Conservation (phyloP, 2,888 invertebrate genomes). For the Polia nebulosa region DNA sequence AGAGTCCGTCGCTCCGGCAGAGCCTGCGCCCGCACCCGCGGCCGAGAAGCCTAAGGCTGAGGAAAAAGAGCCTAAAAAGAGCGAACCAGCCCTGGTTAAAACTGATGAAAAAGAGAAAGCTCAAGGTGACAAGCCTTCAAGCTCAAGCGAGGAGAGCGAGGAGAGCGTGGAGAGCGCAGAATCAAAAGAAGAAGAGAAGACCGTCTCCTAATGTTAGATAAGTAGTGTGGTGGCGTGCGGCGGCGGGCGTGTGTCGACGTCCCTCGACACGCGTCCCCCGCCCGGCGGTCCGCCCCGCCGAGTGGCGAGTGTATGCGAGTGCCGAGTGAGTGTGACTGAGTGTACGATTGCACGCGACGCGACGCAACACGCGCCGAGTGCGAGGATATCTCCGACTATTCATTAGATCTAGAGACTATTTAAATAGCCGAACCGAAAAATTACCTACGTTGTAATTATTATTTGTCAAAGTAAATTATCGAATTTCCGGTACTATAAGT, state of each 20-base stretch:
- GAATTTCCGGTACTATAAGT: slow-evolving; percentile 90
- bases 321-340: slow-evolving; percentile 70
- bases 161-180: slow-evolving; percentile 77
- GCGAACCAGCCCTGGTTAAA: slow-evolving; percentile 14
- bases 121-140: slow-evolving; percentile 70
- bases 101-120: slow-evolving; percentile 36
- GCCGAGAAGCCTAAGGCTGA: slow-evolving; percentile 23
- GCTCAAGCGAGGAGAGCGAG: slow-evolving; percentile 73
- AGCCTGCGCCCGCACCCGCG: slow-evolving; percentile 16
- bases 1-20: slow-evolving; percentile 23
- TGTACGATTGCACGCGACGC: slow-evolving; percentile 70
- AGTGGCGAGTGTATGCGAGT: slow-evolving; percentile 66
- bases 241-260: slow-evolving; percentile 89
- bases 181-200: slow-evolving; percentile 67
- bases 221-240: slow-evolving; percentile 74
- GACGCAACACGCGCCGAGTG: slow-evolving; percentile 64
- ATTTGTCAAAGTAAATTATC: slow-evolving; percentile 88
- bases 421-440: slow-evolving; percentile 86
- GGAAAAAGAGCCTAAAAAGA: slow-evolving; percentile 36
- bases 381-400: slow-evolving; percentile 80
- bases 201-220: slow-evolving; percentile 79
- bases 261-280: slow-evolving; percentile 89
- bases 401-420: slow-evolving; percentile 89
- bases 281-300: slow-evolving; percentile 68
- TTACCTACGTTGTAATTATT: slow-evolving; percentile 89